Conservation (phyloP, 1,140 invertebrate genomes). For the Drosophila yakuba region DNA sequence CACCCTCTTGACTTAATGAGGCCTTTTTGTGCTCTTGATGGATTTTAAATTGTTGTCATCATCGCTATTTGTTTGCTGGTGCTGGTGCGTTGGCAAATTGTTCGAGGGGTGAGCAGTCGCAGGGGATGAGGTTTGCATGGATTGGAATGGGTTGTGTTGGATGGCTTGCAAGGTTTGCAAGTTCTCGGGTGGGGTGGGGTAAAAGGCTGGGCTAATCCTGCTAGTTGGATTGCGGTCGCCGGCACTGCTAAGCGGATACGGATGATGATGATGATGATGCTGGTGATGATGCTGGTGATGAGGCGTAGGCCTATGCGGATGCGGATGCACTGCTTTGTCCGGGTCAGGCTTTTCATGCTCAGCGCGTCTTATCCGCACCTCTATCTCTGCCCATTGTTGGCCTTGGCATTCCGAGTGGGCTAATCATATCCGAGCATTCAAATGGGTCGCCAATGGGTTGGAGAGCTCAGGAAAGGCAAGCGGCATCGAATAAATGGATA, state of each 20-base stretch:
- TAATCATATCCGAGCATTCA: background rate
- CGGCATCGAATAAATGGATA: background rate
- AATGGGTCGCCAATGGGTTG: too few species aligned
- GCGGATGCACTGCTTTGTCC: slow-evolving; percentile 1
- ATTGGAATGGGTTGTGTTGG: too few species aligned
- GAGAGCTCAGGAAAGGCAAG: background rate
- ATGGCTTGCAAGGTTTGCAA: too few species aligned
- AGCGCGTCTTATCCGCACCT: slow-evolving; percentile 48
- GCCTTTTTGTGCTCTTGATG: slow-evolving; percentile 83
- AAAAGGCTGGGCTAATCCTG: slow-evolving; percentile 42
- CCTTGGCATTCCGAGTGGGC: background rate
- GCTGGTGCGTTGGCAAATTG: slow-evolving; percentile 15
- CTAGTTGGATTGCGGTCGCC: slow-evolving; percentile 33
- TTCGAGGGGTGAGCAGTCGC: slow-evolving; percentile 7
- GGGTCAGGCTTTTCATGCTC: slow-evolving; percentile 50
- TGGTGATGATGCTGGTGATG: too few species aligned
- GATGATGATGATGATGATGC: background rate
- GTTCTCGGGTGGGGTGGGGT: too few species aligned
- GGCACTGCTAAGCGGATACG: slow-evolving; percentile 17
- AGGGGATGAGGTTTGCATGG: background rate
- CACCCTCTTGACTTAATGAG: slow-evolving; percentile 84
- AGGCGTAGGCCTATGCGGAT: too few species aligned
- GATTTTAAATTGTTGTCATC: slow-evolving; percentile 84
- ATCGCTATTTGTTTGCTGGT: slow-evolving; percentile 63
- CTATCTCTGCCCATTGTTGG: background rate